Evolutionary conservation across 2,797 vertebrate genomes (phyloP), one percentile per base, ranked within the genome.

Genomic region (Etheostoma perlongum): DNA sequence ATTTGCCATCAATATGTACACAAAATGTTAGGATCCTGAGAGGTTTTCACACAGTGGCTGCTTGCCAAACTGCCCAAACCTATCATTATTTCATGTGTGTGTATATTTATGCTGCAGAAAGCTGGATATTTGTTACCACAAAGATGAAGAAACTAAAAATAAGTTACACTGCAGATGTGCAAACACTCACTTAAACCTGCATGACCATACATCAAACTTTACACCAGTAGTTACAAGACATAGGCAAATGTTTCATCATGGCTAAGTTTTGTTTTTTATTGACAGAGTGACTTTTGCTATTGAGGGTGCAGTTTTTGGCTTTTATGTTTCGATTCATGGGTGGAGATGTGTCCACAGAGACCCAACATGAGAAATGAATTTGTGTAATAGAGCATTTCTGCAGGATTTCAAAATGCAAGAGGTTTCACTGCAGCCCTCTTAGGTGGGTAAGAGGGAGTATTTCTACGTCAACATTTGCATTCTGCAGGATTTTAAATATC

Each of bases 1-100:
- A 78, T 86, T 79, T 78, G 19, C 53, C 76, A 78, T 55, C 64
- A 79, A 51, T 74, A 52, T 36, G 33, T n/a, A 42, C 15, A 27
- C 6, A 30, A 8, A 52, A 5, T 33, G 59, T 42, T 62, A 2
- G 8, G 8, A 58, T 62, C 5, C 54, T n/a, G 30, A 40, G 16
- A 25, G 9, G 18, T 57, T 75, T 67, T 65, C 15, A 69, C 48
- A 58, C 46, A 51, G 30, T 52, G 14, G 9, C 21, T 33, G 40
- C 15, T 55, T 13, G 21, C 27, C 51, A 11, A 66, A 53, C 15
- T 42, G 21, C 21, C 25, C 8, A 21, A 67, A 74, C 19, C 4
- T 59, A 53, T 44, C 7, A 76, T 49, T 52, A 71, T 42, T 14
- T 16, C 12, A 18, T 12, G 6, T 51, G 33, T 58, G 25, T 54